Evolutionary conservation across 2,888 invertebrate genomes (phyloP), one percentile per base, ranked within the genome.

Genomic region (Conchocele bisecta): DNA sequence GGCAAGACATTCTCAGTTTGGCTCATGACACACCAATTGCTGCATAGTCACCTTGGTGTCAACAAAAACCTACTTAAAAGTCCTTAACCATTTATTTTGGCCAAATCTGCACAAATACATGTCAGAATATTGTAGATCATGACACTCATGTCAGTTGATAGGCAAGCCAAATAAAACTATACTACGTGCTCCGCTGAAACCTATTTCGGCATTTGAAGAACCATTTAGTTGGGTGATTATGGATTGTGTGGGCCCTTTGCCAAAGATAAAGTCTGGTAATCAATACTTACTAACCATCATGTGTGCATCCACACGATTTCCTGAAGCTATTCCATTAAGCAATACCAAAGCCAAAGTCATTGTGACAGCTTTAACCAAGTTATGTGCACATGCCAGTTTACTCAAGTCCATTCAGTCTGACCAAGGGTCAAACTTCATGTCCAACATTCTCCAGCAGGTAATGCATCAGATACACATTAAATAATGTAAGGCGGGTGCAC

Each of bases 321-420:
- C 22, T n/a, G 77, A 79, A 48, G 77, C 77, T 35, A 64, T 83
- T 44, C 83, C 82, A 17, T 57, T 81, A 17, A 76, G 76, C 53
- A 71, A 75, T 60, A 79, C 72, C 13, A 78, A 67, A 39, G 35
- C 75, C 20, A 61, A 44, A 33, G 54, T 54, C 1, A 66, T 82
- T n/a, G 51, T 72, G 15, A 77, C 73, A 46, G 75, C 73, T 37
- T 46, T 69, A 24, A 35, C 50, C 6, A 73, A 67, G 15, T 74
- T 81, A 39, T 79, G 79, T 46, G 78, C 76, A 7, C 53, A 63
- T 31, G 48, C 73, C 41, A 71, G 78, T 46, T 46, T 81, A 9
- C 77, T 78, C 1, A 60, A 72, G 24, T 60, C 58, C 20, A 46
- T 74, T 22, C 59, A 63, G 46, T 77, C 70, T 6, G 77, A 74